Conservation (phyloP, 2,888 invertebrate genomes). For the Opisthograptis luteolata region DNA sequence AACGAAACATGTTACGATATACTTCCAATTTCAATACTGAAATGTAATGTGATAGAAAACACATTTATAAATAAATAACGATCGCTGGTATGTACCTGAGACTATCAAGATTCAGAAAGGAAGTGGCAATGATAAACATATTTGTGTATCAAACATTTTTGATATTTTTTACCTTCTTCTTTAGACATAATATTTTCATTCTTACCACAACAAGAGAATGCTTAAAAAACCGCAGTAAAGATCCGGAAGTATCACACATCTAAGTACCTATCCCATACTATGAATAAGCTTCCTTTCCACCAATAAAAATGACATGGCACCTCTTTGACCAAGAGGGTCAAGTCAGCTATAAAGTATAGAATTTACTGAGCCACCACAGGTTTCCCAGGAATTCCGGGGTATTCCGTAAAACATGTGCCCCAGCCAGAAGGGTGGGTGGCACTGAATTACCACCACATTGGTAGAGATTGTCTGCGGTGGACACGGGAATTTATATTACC, state of each 20-base stretch:
- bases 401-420: conserved; percentile 61
- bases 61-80: conserved; percentile 11
- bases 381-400: conserved; percentile 55
- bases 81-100: conserved; percentile 11
- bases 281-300: conserved; percentile 35
- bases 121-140: background rate
- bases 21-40: conserved; percentile 28
- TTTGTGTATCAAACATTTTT: conserved; percentile 1
- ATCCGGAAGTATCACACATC: conserved; percentile 9
- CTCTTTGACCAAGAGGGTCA: conserved; percentile 52
- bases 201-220: conserved; percentile 7
- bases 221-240: conserved; percentile 13
- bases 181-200: background rate
- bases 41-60: conserved; percentile 16
- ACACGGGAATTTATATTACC: conserved; percentile 52
- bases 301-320: conserved; percentile 48
- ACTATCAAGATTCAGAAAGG: conserved; percentile 1
- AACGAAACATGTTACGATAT: conserved; percentile 30
- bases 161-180: background rate
- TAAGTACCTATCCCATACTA: conserved; percentile 24
- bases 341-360: conserved; percentile 51
- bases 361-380: conserved; percentile 52
- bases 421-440: conserved; percentile 52
- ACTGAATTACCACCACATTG: conserved; percentile 60
- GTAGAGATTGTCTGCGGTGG: conserved; percentile 52